phyloP scores from a whole-genome alignment of 2,113 vertebrate genomes.

The Naja naja region DNA sequence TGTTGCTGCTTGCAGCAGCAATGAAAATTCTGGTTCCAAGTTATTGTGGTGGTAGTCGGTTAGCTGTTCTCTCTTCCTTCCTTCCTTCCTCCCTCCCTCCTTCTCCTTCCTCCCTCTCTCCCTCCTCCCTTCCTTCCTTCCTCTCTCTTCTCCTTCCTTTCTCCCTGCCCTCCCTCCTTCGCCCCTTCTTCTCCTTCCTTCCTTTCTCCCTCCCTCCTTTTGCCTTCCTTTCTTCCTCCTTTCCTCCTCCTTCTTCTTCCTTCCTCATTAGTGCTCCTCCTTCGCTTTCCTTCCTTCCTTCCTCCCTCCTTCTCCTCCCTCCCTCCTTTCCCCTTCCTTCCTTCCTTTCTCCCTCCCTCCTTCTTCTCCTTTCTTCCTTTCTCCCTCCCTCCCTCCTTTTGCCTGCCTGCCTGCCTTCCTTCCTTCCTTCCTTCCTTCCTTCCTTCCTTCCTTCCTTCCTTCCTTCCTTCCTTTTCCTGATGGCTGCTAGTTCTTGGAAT shows the following conservation, averaged over 20 bases:
- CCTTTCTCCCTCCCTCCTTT: fast-evolving
- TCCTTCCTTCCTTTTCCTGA: neutral
- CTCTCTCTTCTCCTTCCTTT: fast-evolving
- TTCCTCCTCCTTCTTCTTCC: no score
- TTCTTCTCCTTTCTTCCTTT: neutral
- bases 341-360: no score
- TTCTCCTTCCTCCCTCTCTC: no score
- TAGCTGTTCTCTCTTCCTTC: neutral
- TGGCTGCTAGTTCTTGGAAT: neutral
- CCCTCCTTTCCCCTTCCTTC: no score
- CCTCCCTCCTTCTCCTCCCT: fast-evolving
- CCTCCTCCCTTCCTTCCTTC: neutral
- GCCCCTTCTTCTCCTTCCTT: fast-evolving
- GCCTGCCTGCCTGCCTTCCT: no score
- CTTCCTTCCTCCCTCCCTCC: neutral
- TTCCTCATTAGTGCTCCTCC: no score
- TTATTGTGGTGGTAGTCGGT: no score
- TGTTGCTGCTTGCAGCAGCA: neutral
- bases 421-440: neutral
- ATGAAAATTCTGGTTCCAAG: neutral
- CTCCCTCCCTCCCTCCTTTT: neutral
- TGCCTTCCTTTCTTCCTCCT: no score
- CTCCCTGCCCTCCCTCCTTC: fast-evolving
- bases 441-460: neutral
- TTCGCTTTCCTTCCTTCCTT: no score